phyloP scores from a whole-genome alignment of 1,140 invertebrate species.

The Drosophila eugracilis region DNA sequence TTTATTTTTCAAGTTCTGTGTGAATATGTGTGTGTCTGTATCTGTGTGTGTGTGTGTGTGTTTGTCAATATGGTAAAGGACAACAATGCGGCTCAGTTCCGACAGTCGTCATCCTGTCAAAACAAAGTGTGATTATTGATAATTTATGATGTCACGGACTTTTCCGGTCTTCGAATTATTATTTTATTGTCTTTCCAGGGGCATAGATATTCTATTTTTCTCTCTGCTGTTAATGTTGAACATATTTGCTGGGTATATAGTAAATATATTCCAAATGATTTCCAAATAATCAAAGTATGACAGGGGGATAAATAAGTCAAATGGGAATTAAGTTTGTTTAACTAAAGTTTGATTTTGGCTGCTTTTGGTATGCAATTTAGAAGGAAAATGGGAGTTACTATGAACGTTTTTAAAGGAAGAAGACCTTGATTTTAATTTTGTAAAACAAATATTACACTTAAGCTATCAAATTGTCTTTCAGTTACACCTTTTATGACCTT shows the following conservation, averaged over 20 bases:
- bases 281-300: slow-evolving; percentile 14
- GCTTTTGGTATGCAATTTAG: no score
- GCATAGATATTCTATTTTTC: slow-evolving; percentile 34
- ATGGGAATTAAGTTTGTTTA: no score
- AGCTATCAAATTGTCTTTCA: no score
- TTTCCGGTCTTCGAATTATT: slow-evolving; percentile 66
- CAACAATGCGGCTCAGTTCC: slow-evolving; percentile 74
- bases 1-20: slow-evolving; percentile 48
- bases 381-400: no score
- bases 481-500: no score
- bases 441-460: no score
- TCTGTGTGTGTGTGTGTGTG: slow-evolving; percentile 12
- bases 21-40: slow-evolving; percentile 24
- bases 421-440: no score
- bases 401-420: no score
- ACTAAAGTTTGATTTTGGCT: no score
- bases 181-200: slow-evolving; percentile 58
- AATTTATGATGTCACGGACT: slow-evolving; percentile 84
- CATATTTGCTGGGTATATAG: slow-evolving; percentile 4
- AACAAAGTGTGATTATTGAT: slow-evolving; percentile 84
- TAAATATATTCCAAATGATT: slow-evolving; percentile 29
- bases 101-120: slow-evolving; percentile 80
- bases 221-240: slow-evolving; percentile 19
- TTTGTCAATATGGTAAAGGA: slow-evolving; percentile 56
- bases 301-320: slow-evolving; percentile 13